Percentiles rank a stretch among this genome's conserved stretches.
Conservation (phyloP, 1,140 invertebrate species). For the Drosophila sturtevanti region DNA sequence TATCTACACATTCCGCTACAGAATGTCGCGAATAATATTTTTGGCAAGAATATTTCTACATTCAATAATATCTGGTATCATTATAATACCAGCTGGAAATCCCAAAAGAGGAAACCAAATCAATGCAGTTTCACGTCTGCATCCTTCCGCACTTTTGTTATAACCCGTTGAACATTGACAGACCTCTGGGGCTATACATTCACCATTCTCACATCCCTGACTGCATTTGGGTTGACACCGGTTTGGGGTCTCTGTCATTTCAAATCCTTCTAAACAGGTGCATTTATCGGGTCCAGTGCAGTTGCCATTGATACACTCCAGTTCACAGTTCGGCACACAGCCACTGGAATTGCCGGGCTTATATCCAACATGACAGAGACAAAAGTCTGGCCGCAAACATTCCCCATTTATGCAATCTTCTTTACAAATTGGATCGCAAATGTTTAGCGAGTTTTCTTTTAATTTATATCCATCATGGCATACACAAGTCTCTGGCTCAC, state of each 20-base stretch:
- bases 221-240: constrained; percentile 36
- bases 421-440: constrained; percentile 83
- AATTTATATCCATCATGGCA: constrained; percentile 85
- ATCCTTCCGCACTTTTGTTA: too few species aligned
- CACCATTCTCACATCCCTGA: constrained; percentile 7
- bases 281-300: constrained; percentile 65
- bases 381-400: constrained; percentile 63
- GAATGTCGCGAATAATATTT: too few species aligned
- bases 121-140: too few species aligned
- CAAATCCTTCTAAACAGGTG: constrained; percentile 32
- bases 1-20: too few species aligned
- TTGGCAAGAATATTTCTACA: too few species aligned
- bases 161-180: constrained; percentile 66
- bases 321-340: constrained; percentile 65
- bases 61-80: too few species aligned
- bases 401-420: too few species aligned
- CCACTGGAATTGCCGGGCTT: constrained; percentile 64
- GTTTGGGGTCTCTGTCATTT: neutral
- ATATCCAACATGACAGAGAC: constrained; percentile 85
- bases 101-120: too few species aligned
- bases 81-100: too few species aligned
- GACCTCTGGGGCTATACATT: neutral
- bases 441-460: constrained; percentile 7
- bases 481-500: constrained; percentile 83
- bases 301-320: constrained; percentile 63